Base-by-base conservation (phyloP, 2,113 vertebrate species). In the Elgaria multicarinata region DNA sequence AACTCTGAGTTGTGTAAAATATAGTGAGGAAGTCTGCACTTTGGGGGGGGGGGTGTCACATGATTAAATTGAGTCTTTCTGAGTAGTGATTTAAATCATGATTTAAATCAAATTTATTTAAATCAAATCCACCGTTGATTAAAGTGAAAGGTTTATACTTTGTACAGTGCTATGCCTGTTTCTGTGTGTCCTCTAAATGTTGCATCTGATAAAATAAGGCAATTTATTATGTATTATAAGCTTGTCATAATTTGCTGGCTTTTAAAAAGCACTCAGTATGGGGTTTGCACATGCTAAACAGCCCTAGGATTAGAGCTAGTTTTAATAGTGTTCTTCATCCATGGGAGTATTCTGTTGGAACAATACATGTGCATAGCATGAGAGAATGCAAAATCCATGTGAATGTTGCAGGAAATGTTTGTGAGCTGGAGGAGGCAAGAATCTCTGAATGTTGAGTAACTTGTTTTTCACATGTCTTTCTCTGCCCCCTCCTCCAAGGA, bases 201-300 rank as follows among this genome's bases (percentile, higher is more conserved):
- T 58, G 39, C 14, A 62, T 62, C 24, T 55, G 9, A 58, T 36
- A 62, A 31, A 13, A 9, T 33, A 18, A 58, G 50, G 71, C 39
- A 80, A 18, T 93, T 50, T 12, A 42, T 85, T 44, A 50, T 88
- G 86, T 64, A 72, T 78, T 46, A 91, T 31, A 66, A 85, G 83
- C 36, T 92, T 93, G 55, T 83, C 18, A 69, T 1, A 67, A 3
- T 77, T 42, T 79, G 92, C 92, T 88, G 78, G 28, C 67, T 89
- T 81, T 92, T 91, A 84, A 50, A 28, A 8, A 26, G 24, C 42
- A 76, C 24, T 44, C 2, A 31, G 4, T 8, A 26, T 8, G 44
- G 26, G 14, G 36, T 33, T 78, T 78, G 2, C 12, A 50, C 44
- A 36, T 74, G 36, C 72, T 16, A 13, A 39, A 74, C 8, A 58